These are phyloP conservation scores for Rhinopomastus cyanomelas DNA, from an alignment of 2,113 vertebrate genomes.

Conservation along the genomic window DNA sequence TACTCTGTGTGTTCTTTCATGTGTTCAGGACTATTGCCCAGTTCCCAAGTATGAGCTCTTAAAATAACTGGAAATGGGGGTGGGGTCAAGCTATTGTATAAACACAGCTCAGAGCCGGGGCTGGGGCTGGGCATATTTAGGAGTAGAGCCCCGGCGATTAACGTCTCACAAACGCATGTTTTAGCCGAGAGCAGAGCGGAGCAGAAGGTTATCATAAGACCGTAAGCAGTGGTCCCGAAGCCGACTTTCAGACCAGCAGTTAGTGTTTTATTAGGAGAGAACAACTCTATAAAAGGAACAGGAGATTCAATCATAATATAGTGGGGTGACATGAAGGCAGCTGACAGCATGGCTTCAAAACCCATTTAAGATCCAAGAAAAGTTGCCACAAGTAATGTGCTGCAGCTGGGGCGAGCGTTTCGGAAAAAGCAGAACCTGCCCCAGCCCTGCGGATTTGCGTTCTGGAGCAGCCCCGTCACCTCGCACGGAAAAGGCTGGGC, in stretches of 20 bases:
- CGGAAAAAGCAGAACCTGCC: conserved; percentile 69
- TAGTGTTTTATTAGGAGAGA: conserved; percentile 86
- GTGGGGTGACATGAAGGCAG: conserved; percentile 79
- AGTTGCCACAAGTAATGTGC: conserved; percentile 75
- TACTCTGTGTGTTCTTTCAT: conserved; percentile 63
- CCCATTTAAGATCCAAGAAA: conserved; percentile 76
- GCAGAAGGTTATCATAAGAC: conserved; percentile 57
- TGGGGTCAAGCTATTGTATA: conserved; percentile 54
- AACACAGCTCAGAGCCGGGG: conserved; percentile 17
- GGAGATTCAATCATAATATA: conserved; percentile 79
- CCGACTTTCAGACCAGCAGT: conserved; percentile 67
- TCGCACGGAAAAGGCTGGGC: conserved; percentile 38
- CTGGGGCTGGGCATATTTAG: not conserved
- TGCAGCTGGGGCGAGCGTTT: conserved; percentile 76
- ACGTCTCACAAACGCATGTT: conserved; percentile 2
- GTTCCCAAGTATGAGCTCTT: conserved; percentile 71
- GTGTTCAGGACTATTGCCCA: conserved; percentile 72
- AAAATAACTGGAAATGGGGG: conserved; percentile 69
- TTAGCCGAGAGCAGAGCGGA: conserved; percentile 28
- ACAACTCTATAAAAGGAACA: conserved; percentile 87
- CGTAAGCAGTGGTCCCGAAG: conserved; percentile 59
- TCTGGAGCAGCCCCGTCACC: conserved; percentile 41
- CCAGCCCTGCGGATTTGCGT: conserved; percentile 37
- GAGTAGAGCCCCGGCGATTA: not conserved
- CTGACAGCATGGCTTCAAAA: conserved; percentile 80